Evolutionary conservation across 2,888 invertebrate species (phyloP), one percentile per base, ranked within the genome.

Genomic region (Stegana nigrithorax): DNA sequence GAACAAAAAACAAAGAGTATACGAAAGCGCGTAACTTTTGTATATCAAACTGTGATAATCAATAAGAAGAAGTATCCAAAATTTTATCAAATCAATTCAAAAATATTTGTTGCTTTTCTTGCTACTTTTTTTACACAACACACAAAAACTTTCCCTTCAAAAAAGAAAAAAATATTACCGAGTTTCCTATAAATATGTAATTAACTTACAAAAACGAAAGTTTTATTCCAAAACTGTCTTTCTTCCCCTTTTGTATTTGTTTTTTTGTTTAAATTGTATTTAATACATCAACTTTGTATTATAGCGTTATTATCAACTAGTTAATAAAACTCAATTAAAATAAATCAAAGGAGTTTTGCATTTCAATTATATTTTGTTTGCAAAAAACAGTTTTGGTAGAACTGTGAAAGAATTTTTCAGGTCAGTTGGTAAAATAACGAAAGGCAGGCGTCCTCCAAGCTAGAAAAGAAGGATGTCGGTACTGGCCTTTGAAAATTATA

Each of bases 31-130:
- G 57, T 60, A 66, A 72, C 73, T 73, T 79, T 71, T 78, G 73
- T 75, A 82, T 73, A 81, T 76, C 75, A 73, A 78, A 80, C 82
- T 82, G 82, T 82, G 82, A 82, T 82, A 82, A 82, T 75, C 78
- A 78, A 72, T 64, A 68, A 73, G 75, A 61, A 67, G 66, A 71
- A 59, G 44, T 47, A 62, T 29, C 42, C 61, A 59, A 21, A 59
- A 58, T 51, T 26, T 50, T 51, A 56, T 60, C 56, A 66, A 62
- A 62, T 50, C 36, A 60, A n/a, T 1, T 19, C 47, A 56, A 21
- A 50, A 42, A 57, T 3, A 23, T 36, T 42, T 26, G 4, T 25
- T 57, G 26, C 10, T 55, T 53, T 45, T 23, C 8, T 45, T 25
- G 19, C 39, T 42, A 32, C 50, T 50, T 50, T 21, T 36, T 26